Evolutionary conservation across 2,113 vertebrate species (phyloP).

Genomic region (Chionodraco myersi): DNA sequence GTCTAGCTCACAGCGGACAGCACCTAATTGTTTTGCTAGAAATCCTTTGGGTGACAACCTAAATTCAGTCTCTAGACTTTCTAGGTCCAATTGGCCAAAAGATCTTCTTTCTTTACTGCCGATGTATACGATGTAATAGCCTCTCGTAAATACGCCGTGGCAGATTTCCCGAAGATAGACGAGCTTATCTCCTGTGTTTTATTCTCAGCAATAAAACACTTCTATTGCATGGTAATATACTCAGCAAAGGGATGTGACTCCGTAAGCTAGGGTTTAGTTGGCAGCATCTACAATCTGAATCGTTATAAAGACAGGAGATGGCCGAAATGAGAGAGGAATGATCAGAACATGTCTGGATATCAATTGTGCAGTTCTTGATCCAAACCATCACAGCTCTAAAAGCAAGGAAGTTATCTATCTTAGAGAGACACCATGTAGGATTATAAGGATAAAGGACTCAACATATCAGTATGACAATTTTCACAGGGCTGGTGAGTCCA

Average conservation of each 20-base stretch:
- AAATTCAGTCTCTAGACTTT: conserved; percentile 26
- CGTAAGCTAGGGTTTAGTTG: conserved; percentile 18
- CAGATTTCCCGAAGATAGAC: conserved; percentile 59
- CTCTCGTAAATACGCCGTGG: conserved; percentile 44
- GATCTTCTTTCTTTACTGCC: conserved; percentile 25
- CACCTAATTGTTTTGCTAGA: conserved; percentile 24
- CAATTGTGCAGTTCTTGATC: neutral
- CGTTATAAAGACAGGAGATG: conserved; percentile 1
- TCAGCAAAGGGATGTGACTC: conserved; percentile 11
- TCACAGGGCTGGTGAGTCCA: too few relatives aligned
- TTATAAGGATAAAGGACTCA: neutral
- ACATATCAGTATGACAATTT: neutral
- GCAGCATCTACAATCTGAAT: conserved; percentile 6
- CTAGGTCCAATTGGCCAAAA: conserved; percentile 24
- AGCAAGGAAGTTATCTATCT: neutral
- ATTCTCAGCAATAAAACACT: conserved; percentile 60
- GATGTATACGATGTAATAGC: conserved; percentile 35
- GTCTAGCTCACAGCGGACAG: neutral
- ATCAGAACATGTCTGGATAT: conserved; percentile 4
- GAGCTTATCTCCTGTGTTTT: conserved; percentile 53
- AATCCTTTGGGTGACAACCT: conserved; percentile 32
- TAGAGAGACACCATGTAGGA: neutral
- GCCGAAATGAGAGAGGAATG: neutral
- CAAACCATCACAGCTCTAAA: neutral
- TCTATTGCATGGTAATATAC: conserved; percentile 35